Evolutionary conservation across 2,888 invertebrate species (phyloP).

Genomic region (Tuberolachnus salignus): DNA sequence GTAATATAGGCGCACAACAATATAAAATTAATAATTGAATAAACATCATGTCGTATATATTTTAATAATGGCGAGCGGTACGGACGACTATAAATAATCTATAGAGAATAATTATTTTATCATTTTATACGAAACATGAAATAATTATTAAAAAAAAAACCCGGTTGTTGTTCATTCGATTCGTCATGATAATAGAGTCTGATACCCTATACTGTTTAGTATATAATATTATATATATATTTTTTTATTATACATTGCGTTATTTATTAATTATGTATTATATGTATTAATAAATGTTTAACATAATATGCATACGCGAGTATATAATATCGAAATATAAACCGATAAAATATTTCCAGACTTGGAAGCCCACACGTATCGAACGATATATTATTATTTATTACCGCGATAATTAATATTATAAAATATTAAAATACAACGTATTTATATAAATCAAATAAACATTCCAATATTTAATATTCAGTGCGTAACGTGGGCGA

Average conservation of each 20-base stretch:
- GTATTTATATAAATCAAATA: slow-evolving; percentile 39
- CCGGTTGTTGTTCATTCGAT: too few species aligned
- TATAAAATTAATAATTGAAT: not conserved
- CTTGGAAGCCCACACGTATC: not conserved
- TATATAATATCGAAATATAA: not conserved
- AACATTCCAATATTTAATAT: not conserved
- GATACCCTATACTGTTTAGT: too few species aligned
- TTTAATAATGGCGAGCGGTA: not conserved
- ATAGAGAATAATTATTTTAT: not conserved
- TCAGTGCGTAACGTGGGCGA: slow-evolving; percentile 15
- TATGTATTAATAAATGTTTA: too few species aligned
- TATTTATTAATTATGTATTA: too few species aligned
- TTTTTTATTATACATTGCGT: too few species aligned
- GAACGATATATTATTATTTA: not conserved
- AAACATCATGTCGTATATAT: slow-evolving; percentile 5
- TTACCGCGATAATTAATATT: not conserved
- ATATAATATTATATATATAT: too few species aligned
- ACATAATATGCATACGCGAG: not conserved
- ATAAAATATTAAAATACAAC: not conserved
- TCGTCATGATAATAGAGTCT: too few species aligned
- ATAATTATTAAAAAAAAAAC: slow-evolving; percentile 18
- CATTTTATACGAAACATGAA: not conserved
- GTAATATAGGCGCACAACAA: not conserved
- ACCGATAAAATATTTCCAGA: slow-evolving; percentile 14
- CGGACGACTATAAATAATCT: slow-evolving; percentile 1